These are phyloP conservation scores for Oligia strigilis DNA, from an alignment of 2,888 invertebrate species.

Conservation along the genomic window DNA sequence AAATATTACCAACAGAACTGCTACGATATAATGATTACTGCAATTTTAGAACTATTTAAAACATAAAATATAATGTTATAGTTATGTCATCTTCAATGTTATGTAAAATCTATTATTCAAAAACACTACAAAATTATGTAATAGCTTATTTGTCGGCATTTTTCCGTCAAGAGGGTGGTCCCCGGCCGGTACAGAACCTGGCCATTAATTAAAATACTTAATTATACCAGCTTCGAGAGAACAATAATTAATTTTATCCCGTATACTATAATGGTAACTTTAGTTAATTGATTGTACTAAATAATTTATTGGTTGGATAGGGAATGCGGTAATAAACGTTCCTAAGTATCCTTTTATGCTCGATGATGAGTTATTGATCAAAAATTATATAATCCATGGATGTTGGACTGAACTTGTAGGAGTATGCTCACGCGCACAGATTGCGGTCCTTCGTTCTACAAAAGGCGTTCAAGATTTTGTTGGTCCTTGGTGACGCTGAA, in stretches of 20 bases:
- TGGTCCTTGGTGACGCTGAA: neutral
- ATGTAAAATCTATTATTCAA: neutral
- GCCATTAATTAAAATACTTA: constrained; percentile 75
- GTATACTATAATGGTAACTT: constrained; percentile 71
- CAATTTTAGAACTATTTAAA: neutral
- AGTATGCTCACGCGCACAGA: neutral
- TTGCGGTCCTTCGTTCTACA: neutral
- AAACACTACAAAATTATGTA: neutral
- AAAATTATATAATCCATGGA: constrained; percentile 10
- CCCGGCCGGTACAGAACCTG: constrained; percentile 40
- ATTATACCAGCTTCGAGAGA: constrained; percentile 67
- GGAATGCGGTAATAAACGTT: constrained; percentile 49
- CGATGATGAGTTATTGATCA: constrained; percentile 10
- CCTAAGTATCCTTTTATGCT: constrained; percentile 30
- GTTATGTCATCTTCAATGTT: neutral
- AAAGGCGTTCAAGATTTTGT: neutral
- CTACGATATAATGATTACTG: neutral
- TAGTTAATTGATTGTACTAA: constrained; percentile 71
- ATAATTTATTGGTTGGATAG: constrained; percentile 68
- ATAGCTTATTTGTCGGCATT: constrained; percentile 36
- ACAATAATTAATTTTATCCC: constrained; percentile 73
- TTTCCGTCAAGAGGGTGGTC: constrained; percentile 58
- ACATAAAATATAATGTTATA: neutral
- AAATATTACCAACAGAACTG: neutral
- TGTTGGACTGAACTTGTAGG: neutral